These are phyloP conservation scores for Drosophila santomea DNA, from an alignment of 1,140 invertebrate species.

Conservation along the genomic window DNA sequence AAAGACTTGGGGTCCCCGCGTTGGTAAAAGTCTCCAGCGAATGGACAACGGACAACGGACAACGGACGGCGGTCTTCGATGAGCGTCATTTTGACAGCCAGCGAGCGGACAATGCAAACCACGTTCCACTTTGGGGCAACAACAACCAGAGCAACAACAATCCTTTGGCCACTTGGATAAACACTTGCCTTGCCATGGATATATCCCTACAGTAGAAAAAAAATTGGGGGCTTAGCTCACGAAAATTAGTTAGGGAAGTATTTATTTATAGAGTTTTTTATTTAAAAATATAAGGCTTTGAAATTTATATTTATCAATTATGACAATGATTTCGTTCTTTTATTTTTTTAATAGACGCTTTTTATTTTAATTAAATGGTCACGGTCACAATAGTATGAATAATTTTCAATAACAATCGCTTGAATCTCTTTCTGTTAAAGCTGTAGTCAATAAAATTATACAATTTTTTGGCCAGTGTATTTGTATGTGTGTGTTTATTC, in stretches of 20 bases:
- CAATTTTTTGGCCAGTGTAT: conserved; percentile 5
- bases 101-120: conserved; percentile 80
- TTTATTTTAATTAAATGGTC: too few relatives aligned
- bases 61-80: conserved; percentile 17
- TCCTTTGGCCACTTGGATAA: conserved; percentile 76
- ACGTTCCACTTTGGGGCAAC: conserved; percentile 77
- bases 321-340: too few relatives aligned
- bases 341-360: too few relatives aligned
- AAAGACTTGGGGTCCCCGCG: conserved; percentile 25
- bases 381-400: too few relatives aligned
- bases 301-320: too few relatives aligned
- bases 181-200: conserved; percentile 65
- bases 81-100: conserved; percentile 82
- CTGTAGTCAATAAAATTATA: too few relatives aligned
- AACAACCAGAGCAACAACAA: conserved; percentile 50
- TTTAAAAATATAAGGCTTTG: too few relatives aligned
- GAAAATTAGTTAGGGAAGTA: too few relatives aligned
- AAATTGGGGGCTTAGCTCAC: too few relatives aligned
- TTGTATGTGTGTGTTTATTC: conserved; percentile 33
- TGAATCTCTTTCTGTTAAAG: too few relatives aligned
- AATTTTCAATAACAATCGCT: too few relatives aligned
- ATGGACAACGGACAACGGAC: conserved; percentile 30
- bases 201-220: conserved; percentile 7
- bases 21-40: conserved; percentile 29
- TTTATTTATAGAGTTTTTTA: too few relatives aligned